Evolutionary conservation across 2,113 vertebrate genomes (phyloP).

Genomic region (Lamprotornis superbus): DNA sequence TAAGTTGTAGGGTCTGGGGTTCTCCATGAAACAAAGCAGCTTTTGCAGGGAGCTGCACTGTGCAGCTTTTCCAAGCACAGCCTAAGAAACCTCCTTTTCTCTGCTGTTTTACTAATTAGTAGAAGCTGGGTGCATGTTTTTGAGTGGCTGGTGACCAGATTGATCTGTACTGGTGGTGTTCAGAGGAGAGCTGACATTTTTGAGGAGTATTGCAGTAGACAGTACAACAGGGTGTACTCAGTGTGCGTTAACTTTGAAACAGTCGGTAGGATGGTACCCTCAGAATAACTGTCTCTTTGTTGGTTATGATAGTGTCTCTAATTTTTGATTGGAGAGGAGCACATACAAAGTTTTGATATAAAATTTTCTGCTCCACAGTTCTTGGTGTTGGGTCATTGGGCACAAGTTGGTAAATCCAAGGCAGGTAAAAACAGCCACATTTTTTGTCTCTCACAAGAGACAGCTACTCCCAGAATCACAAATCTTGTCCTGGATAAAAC

Average conservation of each 20-base stretch:
- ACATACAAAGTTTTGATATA: background rate
- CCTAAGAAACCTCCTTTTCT: background rate
- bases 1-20: fast-evolving
- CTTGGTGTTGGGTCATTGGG: background rate
- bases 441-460: background rate
- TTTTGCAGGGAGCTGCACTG: background rate
- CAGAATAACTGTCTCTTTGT: background rate
- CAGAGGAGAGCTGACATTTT: background rate
- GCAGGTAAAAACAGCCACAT: background rate
- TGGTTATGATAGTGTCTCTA: background rate
- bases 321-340: background rate
- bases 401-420: background rate
- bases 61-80: background rate
- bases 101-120: background rate
- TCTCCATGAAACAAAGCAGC: background rate
- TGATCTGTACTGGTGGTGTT: background rate
- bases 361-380: background rate
- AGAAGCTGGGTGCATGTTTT: background rate
- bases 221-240: background rate
- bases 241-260: background rate
- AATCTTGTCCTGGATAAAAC: background rate
- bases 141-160: background rate
- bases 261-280: background rate
- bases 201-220: background rate
- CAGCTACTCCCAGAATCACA: background rate